phyloP scores from a whole-genome alignment of 2,888 invertebrate genomes.

The Brenthis ino region DNA sequence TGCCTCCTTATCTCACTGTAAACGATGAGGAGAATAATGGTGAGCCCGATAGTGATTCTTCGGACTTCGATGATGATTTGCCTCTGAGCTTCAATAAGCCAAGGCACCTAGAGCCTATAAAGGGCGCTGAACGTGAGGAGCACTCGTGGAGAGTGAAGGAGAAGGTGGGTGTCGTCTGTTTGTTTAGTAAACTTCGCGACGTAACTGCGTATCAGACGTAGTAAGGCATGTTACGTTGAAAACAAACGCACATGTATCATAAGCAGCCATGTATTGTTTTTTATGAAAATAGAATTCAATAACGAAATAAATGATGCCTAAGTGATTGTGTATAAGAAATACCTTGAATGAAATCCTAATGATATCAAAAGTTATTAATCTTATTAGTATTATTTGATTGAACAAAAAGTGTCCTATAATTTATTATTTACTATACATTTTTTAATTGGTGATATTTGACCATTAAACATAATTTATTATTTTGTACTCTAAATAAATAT shows the following conservation, averaged over 20 bases:
- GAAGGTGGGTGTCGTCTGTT: slow-evolving; percentile 80
- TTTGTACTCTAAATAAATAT: too few relatives aligned
- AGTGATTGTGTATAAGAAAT: too few relatives aligned
- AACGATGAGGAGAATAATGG: slow-evolving; percentile 74
- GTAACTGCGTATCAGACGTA: slow-evolving; percentile 53
- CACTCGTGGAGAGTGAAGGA: slow-evolving; percentile 97
- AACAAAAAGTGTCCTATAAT: background rate
- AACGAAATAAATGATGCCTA: too few relatives aligned
- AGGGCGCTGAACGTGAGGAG: slow-evolving; percentile 85
- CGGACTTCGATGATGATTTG: slow-evolving; percentile 84
- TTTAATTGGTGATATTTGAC: too few relatives aligned
- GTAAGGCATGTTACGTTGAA: slow-evolving; percentile 48
- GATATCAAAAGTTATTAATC: background rate
- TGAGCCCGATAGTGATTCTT: slow-evolving; percentile 70
- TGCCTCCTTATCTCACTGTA: slow-evolving; percentile 76
- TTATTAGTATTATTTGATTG: too few relatives aligned
- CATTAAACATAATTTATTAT: too few relatives aligned
- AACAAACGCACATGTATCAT: slow-evolving; percentile 73
- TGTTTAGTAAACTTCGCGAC: slow-evolving; percentile 40
- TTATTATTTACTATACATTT: background rate
- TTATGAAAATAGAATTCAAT: background rate
- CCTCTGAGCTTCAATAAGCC: slow-evolving; percentile 88
- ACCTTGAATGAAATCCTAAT: background rate
- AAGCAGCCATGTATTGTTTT: slow-evolving; percentile 9
- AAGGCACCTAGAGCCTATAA: slow-evolving; percentile 78